A percentile compares a stretch with the other conserved stretches of the same genome.
phyloP scores from a whole-genome alignment of 2,888 invertebrate species.

The Nezara viridula region DNA sequence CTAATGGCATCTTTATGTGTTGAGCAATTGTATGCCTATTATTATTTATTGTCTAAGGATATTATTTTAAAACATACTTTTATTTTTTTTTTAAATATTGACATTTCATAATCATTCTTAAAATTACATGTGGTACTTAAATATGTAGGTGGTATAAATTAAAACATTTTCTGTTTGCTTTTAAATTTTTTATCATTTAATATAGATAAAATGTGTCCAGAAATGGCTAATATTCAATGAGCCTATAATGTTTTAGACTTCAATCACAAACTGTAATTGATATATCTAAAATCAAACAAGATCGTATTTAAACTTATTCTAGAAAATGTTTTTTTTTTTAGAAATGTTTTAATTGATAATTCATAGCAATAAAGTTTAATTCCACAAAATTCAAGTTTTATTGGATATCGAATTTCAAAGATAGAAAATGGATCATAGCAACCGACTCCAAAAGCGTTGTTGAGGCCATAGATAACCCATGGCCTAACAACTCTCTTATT shows the following conservation, averaged over 20 bases:
- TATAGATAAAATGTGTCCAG: too few relatives aligned
- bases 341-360: background rate
- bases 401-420: too few relatives aligned
- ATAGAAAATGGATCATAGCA: too few relatives aligned
- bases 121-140: too few relatives aligned
- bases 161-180: too few relatives aligned
- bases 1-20: conserved; percentile 28
- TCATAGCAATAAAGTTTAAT: background rate
- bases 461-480: too few relatives aligned
- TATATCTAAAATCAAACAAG: background rate
- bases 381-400: background rate
- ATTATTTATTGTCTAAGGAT: background rate
- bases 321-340: background rate
- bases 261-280: background rate
- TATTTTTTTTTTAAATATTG: background rate
- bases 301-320: background rate
- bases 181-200: too few relatives aligned
- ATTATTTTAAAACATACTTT: background rate
- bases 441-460: too few relatives aligned
- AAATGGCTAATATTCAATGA: too few relatives aligned
- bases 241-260: background rate
- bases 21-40: conserved; percentile 6
- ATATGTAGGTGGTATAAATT: too few relatives aligned
- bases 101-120: background rate
- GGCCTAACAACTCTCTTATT: too few relatives aligned